A percentile compares a stretch with the other conserved stretches of the same genome.
phyloP scores from a whole-genome alignment of 2,797 vertebrate species.

The Coregonus ussuriensis region DNA sequence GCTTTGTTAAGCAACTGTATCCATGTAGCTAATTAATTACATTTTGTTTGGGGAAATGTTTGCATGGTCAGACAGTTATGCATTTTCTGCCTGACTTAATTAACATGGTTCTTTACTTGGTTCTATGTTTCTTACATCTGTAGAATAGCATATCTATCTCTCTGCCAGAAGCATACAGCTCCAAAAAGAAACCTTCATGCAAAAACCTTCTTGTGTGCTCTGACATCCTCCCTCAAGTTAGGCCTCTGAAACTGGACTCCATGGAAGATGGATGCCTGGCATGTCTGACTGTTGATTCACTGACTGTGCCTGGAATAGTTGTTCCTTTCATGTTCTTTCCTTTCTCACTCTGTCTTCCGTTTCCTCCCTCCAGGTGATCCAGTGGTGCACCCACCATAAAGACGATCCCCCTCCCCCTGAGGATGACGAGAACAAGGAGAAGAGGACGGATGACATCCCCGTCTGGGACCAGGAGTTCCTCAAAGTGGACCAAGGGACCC shows the following conservation, averaged over 20 bases:
- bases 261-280: not conserved
- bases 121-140: too few species aligned
- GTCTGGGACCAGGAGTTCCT: conserved; percentile 99
- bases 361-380: conserved; percentile 84
- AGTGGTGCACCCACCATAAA: conserved; percentile 99
- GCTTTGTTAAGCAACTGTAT: too few species aligned
- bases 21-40: too few species aligned
- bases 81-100: too few species aligned
- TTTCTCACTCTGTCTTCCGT: not conserved
- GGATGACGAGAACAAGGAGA: conserved; percentile 99
- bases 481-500: conserved; percentile 98
- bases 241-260: not conserved
- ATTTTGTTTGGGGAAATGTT: too few species aligned
- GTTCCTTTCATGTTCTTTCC: too few species aligned
- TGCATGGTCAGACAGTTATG: too few species aligned
- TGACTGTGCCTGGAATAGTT: not conserved
- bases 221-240: not conserved
- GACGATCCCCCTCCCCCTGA: conserved; percentile 98
- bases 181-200: not conserved
- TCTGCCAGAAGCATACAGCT: too few species aligned
- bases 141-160: too few species aligned
- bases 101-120: too few species aligned
- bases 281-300: not conserved
- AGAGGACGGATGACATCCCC: conserved; percentile 97
- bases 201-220: not conserved